Conservation (phyloP, 2,797 vertebrate genomes). For the Mastacembelus armatus region DNA sequence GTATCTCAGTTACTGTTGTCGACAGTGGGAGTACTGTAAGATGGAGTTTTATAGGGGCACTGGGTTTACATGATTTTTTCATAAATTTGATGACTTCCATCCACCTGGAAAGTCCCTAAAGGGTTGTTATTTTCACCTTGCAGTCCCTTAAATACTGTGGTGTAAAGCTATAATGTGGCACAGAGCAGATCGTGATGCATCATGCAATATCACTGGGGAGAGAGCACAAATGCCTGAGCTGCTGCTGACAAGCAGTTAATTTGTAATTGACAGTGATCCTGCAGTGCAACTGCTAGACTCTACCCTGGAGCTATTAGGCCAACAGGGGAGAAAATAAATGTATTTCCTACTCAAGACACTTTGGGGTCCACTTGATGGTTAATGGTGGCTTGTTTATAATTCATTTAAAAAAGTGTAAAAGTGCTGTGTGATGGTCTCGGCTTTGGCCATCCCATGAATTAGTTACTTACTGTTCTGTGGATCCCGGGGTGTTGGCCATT, state of each 20-base stretch:
- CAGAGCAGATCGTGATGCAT: background rate
- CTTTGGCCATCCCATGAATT: too few species aligned
- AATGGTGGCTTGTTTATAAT: background rate
- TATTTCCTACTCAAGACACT: background rate
- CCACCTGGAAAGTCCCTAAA: background rate
- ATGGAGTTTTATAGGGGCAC: too few species aligned
- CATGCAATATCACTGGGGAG: background rate
- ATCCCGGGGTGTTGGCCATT: too few species aligned
- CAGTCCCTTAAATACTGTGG: background rate
- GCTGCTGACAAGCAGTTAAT: slow-evolving; percentile 13
- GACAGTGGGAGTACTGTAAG: background rate
- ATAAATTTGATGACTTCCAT: background rate
- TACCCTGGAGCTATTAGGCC: background rate
- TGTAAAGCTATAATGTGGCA: background rate
- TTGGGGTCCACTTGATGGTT: background rate
- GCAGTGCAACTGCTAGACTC: slow-evolving; percentile 22
- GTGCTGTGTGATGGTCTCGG: too few species aligned
- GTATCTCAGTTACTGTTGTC: too few species aligned
- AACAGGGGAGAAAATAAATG: background rate
- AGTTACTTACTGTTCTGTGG: too few species aligned
- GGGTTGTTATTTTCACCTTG: background rate
- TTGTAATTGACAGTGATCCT: slow-evolving; percentile 26
- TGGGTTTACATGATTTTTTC: background rate
- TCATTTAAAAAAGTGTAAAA: background rate
- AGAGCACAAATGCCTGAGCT: background rate